These are phyloP conservation scores for Lycopodina hypogea DNA, from an alignment of 37 sponge, comb jelly and placozoan genomes.

Conservation along the genomic window DNA sequence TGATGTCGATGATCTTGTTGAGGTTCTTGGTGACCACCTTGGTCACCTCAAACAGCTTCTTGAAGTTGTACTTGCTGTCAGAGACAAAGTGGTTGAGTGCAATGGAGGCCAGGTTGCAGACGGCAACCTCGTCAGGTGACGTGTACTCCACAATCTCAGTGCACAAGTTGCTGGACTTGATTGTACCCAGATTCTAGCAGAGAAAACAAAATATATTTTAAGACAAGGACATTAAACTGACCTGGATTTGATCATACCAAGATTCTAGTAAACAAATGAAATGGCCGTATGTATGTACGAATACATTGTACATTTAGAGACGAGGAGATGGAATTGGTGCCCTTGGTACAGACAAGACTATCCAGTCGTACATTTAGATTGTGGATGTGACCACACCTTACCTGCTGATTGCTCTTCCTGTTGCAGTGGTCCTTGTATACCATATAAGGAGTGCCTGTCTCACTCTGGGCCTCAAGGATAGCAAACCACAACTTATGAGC, in stretches of 20 bases:
- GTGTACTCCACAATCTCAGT: conserved; percentile 98
- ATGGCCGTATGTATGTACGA: neutral
- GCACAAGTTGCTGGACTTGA: conserved; percentile 97
- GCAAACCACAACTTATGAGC: conserved; percentile 99
- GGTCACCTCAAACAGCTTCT: conserved; percentile 85
- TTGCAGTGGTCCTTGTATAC: conserved; percentile 98
- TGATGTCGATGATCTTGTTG: conserved; percentile 95
- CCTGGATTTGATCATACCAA: too few relatives aligned
- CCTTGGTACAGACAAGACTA: too few relatives aligned
- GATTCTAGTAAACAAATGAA: neutral
- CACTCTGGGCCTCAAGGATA: conserved; percentile 91
- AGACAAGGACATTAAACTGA: neutral
- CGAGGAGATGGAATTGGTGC: neutral
- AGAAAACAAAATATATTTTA: neutral
- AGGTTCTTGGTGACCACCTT: conserved; percentile 94
- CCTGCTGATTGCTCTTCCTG: conserved; percentile 98
- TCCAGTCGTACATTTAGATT: neutral
- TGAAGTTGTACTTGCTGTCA: conserved; percentile 80
- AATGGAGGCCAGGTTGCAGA: conserved; percentile 97
- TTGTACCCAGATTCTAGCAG: conserved; percentile 90
- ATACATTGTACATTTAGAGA: neutral
- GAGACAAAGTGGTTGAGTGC: conserved; percentile 88
- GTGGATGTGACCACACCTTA: neutral
- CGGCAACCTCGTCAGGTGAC: conserved; percentile 97
- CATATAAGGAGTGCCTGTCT: conserved; percentile 99